phyloP scores from a whole-genome alignment of 30 jellyfish, hydroid and myxozoan species.

The Aurelia sp. region DNA sequence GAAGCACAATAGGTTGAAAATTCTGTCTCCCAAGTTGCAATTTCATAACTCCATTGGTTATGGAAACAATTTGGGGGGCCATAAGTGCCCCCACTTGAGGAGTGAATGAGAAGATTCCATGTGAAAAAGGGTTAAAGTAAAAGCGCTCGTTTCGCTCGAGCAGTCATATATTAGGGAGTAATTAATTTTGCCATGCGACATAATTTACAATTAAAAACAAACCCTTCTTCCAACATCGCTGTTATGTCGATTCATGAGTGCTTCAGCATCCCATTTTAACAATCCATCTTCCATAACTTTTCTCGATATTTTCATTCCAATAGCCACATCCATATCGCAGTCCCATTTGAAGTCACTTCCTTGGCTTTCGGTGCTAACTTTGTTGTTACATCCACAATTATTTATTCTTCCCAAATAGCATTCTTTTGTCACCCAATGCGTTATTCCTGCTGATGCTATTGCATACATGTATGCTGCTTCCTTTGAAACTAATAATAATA shows the following conservation, averaged over 20 bases:
- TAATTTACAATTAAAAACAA: neutral
- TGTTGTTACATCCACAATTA: conserved; percentile 65
- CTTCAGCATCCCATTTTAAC: conserved; percentile 84
- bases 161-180: too few relatives aligned
- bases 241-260: conserved; percentile 88
- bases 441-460: conserved; percentile 96
- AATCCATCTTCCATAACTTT: conserved; percentile 64
- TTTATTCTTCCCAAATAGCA: conserved; percentile 65
- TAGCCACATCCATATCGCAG: conserved; percentile 79
- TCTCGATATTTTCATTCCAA: conserved; percentile 69
- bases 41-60: too few relatives aligned
- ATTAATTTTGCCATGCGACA: too few relatives aligned
- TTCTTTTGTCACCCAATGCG: conserved; percentile 76
- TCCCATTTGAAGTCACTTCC: conserved; percentile 55
- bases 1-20: too few relatives aligned
- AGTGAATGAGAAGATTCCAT: too few relatives aligned
- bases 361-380: neutral
- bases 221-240: conserved; percentile 87
- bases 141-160: too few relatives aligned
- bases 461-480: conserved; percentile 97
- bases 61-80: too few relatives aligned
- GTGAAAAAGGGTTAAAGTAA: too few relatives aligned
- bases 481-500: conserved; percentile 60
- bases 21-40: too few relatives aligned
- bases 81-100: too few relatives aligned